Evolutionary conservation across 35 echinoderm and acorn worm species (phyloP), one percentile per base, ranked within the genome.

Genomic region (Ophiothrix spiculata): DNA sequence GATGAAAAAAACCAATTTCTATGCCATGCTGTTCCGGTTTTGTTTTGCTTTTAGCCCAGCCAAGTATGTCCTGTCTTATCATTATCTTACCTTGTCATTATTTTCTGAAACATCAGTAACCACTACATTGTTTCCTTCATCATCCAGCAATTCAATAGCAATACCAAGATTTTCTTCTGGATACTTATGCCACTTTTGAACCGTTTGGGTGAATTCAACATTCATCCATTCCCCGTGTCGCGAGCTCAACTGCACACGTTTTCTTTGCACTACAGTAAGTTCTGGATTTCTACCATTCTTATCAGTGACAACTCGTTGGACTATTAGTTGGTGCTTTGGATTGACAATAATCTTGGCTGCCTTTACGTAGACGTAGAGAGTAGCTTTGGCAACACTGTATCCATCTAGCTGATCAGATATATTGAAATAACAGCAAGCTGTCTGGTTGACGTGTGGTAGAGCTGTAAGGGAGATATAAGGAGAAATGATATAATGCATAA

Each of bases 351-450:
- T 39, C 39, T 49, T 81, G 14, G 88, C 64, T 31, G 79, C 39
- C 1, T 79, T 39, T 25, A 95, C 74, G 40, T 94, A 90, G 46
- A 88, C 73, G 37, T 95, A 86, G 15, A 95, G 79, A 31, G 86
- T 84, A 31, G 93, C 93, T 73, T 83, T 83, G 16, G 84, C 37
- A 14, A 95, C 93, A 40, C 83, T 78, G 60, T 95, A 95, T 2
- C 85, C 87, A 33, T 56, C 81, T 0, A 81, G 80, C 74, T 95
- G 86, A 34, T 91, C 88, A 32, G 83, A 78, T 36, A 95, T 79
- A 38, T 91, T 78, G 83, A 91, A 91, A 38, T 79, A 91, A 54
- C 75, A 86, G 40, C 60, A 69, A 69, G 60, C 60, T 1, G 33
- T 69, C 21, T 38, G 74, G n/a, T 80, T 37, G 0, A 64, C 33